Evolutionary conservation across 2,888 invertebrate genomes (phyloP).

Genomic region (Sympetrum striolatum): DNA sequence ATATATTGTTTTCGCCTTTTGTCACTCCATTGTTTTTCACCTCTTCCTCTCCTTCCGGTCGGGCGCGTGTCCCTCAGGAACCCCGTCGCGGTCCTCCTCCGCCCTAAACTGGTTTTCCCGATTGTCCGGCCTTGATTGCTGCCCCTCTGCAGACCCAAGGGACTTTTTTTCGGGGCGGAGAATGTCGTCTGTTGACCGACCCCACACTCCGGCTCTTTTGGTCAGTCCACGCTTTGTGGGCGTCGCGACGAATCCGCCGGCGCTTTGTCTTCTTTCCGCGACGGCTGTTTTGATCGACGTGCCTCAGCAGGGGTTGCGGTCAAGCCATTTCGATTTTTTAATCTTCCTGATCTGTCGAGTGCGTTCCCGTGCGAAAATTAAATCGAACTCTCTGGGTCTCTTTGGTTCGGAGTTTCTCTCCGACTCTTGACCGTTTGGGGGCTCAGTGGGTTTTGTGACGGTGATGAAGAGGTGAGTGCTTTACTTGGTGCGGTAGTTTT

Average conservation of each 20-base stretch:
- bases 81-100: not conserved
- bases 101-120: not conserved
- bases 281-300: not conserved
- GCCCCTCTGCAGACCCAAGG: not conserved
- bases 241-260: not conserved
- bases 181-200: not conserved
- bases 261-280: constrained; percentile 2
- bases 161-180: not conserved
- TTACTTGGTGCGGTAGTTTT: too few species aligned
- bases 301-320: not conserved
- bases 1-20: constrained; percentile 24
- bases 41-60: not conserved
- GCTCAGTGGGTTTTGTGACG: too few species aligned
- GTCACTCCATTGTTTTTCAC: constrained; percentile 1
- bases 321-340: not conserved
- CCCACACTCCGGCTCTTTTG: not conserved
- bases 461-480: too few species aligned
- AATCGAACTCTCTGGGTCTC: not conserved
- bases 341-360: not conserved
- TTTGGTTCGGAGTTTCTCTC: not conserved
- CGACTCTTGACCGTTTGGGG: not conserved
- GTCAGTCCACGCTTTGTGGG: not conserved
- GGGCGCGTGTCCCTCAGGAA: not conserved
- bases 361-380: not conserved
- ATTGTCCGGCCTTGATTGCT: constrained; percentile 11